Conservation (phyloP, 2,797 vertebrate genomes). For the Helarctos malayanus region DNA sequence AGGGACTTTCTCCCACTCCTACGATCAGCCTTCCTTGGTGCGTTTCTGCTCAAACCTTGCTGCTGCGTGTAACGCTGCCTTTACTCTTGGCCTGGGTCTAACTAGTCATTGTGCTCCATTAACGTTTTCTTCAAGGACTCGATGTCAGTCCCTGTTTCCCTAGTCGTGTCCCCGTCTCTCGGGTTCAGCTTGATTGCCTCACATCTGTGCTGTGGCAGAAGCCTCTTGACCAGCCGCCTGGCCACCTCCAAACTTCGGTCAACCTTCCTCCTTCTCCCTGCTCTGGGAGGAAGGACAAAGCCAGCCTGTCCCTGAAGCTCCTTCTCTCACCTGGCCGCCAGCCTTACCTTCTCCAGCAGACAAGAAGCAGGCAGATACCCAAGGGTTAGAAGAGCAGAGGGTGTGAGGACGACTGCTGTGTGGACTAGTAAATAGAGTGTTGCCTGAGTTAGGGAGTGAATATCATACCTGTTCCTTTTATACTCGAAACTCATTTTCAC, state of each 20-base stretch:
- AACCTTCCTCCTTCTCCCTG: background rate
- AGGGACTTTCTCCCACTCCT: background rate
- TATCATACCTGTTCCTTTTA: background rate
- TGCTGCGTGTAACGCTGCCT: fast-evolving
- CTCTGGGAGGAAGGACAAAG: background rate
- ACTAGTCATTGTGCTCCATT: fast-evolving
- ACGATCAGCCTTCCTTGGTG: background rate
- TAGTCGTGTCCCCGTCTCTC: background rate
- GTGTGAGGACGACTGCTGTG: background rate
- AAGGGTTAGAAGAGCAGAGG: background rate
- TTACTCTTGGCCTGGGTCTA: background rate
- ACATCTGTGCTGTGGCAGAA: background rate
- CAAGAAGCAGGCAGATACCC: background rate
- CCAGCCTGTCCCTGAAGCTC: background rate
- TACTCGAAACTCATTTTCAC: background rate
- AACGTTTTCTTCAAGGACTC: background rate
- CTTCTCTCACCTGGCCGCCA: background rate
- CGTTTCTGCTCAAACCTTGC: background rate
- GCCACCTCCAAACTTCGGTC: background rate
- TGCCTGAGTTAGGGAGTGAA: fast-evolving
- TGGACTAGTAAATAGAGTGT: background rate
- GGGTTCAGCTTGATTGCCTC: background rate
- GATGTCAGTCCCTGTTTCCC: background rate
- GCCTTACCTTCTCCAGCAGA: background rate
- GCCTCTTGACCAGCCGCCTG: background rate